Evolutionary conservation across 2,888 invertebrate species (phyloP), one percentile per base, ranked within the genome.

Genomic region (Corythucha ciliata): DNA sequence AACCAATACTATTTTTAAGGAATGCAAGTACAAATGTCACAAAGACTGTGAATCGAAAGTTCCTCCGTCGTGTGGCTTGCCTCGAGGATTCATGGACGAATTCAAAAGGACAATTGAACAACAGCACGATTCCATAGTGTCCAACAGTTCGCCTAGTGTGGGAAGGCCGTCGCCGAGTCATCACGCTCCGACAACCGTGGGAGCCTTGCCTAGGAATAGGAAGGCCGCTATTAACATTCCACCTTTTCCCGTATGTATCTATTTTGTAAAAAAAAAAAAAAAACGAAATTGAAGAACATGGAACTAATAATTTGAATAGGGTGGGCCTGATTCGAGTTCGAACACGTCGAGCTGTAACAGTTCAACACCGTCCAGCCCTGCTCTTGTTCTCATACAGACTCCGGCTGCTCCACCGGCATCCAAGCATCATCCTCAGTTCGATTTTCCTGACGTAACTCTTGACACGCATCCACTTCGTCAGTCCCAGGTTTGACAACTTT

Each of bases 331-430:
- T 70, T 89, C 88, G 59, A 88, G 90, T 69, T 92, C 92, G 34
- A 91, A 87, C 67, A 89, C 91, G 49, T 93, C 93, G 49, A 93
- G 92, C 68, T 93, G 92, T 73, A 93, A 92, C 71, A 92, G 91
- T 68, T 93, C 93, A 52, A 90, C 92, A 56, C 93, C 94, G 57
- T 93, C 93, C 61, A 92, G 91, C 66, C 94, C 96, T 44, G 92
- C 91, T 61, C 73, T 69, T 39, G 63, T 81, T 62, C 72, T 74
- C 64, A 76, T 72, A 51, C 59, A 59, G 18, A 56, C 57, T 6
- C 57, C 58, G n/a, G 56, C 64, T 49, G 53, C 61, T 47, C 63
- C 67, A 50, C 64, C 66, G 64, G 61, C 60, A 18, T 16, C 27
- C 12, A 44, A 40, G 20, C 48, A 40, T 52, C 58, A 64, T 61